Evolutionary conservation across 1,140 invertebrate genomes (phyloP).

Genomic region (Dinothrombium tinctorium): DNA sequence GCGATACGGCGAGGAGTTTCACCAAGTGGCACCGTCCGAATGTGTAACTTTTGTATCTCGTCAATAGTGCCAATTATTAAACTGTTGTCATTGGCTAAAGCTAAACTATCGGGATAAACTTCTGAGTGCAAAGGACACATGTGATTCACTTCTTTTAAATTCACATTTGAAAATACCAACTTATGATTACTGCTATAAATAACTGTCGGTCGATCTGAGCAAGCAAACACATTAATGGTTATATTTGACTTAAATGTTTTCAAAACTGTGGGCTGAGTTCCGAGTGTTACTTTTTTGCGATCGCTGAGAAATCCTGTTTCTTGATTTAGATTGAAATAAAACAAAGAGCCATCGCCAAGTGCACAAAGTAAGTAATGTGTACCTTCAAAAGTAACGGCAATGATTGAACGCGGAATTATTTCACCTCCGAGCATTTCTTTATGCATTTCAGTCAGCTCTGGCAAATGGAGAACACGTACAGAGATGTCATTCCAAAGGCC

Average conservation of each 20-base stretch:
- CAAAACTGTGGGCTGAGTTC: conserved; percentile 85
- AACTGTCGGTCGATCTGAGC: conserved; percentile 89
- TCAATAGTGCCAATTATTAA: conserved; percentile 95
- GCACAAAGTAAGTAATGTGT: conserved; percentile 66
- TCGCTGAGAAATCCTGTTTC: conserved; percentile 43
- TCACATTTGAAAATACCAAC: conserved; percentile 96
- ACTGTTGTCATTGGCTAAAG: conserved; percentile 71
- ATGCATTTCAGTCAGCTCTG: conserved; percentile 18
- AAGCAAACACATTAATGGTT: conserved; percentile 93
- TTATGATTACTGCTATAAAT: conserved; percentile 98
- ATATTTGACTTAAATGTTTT: conserved; percentile 70
- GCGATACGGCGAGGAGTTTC: conserved; percentile 81
- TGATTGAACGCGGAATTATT: conserved; percentile 80
- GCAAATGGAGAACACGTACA: conserved; percentile 24
- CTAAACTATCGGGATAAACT: conserved; percentile 79
- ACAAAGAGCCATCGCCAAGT: conserved; percentile 88
- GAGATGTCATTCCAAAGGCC: conserved; percentile 96
- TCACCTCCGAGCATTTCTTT: conserved; percentile 74
- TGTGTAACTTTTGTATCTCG: conserved; percentile 94
- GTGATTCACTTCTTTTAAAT: conserved; percentile 88
- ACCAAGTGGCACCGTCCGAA: conserved; percentile 71
- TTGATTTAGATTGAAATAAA: conserved; percentile 69
- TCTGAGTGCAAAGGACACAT: conserved; percentile 92
- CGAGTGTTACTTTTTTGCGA: conserved; percentile 75
- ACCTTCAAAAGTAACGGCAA: conserved; percentile 81